These are phyloP conservation scores for Acheta domesticus DNA, from an alignment of 2,888 invertebrate genomes.

Conservation along the genomic window DNA sequence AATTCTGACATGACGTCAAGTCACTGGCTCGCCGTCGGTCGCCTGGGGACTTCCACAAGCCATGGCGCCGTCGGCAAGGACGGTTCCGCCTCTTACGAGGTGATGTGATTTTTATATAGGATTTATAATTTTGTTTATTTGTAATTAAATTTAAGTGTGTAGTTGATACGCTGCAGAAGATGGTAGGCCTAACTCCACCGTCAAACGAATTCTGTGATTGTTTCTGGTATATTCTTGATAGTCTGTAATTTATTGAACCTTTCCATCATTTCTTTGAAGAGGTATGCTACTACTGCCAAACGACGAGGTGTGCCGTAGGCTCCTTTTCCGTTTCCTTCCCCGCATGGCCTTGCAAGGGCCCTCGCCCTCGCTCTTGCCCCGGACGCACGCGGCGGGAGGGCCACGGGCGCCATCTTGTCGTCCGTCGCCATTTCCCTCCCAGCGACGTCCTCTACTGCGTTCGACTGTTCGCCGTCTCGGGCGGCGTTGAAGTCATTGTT, in stretches of 20 bases:
- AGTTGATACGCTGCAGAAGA: slow-evolving; percentile 18
- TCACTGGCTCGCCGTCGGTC: too few species aligned
- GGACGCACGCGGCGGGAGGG: too few species aligned
- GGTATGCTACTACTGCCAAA: background rate
- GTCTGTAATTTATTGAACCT: slow-evolving; percentile 5
- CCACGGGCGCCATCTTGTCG: too few species aligned
- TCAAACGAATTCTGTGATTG: slow-evolving; percentile 18
- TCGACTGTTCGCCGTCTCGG: background rate
- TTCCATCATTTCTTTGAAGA: background rate
- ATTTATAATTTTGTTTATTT: slow-evolving; percentile 18
- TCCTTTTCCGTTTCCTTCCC: background rate
- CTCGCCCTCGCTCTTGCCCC: background rate
- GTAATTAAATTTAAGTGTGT: background rate
- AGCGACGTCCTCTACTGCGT: background rate
- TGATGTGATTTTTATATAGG: background rate
- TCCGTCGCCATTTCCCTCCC: background rate
- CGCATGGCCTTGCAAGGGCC: background rate
- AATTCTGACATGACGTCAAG: too few species aligned
- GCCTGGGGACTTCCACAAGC: background rate
- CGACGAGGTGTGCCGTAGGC: slow-evolving; percentile 7
- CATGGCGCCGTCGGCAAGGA: background rate
- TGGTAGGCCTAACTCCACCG: slow-evolving; percentile 18
- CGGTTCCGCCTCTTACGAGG: background rate
- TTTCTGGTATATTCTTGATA: slow-evolving; percentile 18
- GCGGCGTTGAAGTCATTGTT: background rate